Conservation (phyloP, 1,140 invertebrate genomes). For the Plectus sambesii region DNA sequence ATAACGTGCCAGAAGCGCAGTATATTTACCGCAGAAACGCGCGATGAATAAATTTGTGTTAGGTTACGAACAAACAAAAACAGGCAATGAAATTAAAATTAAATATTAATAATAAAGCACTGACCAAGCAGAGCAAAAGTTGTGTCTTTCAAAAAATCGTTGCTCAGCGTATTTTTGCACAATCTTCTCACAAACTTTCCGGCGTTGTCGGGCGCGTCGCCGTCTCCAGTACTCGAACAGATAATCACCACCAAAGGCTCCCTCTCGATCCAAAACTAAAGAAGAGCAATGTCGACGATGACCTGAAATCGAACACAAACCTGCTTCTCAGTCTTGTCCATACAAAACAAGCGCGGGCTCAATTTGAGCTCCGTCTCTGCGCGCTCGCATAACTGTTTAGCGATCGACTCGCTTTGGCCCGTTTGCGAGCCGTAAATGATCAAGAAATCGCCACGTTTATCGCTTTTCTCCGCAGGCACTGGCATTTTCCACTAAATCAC, state of each 20-base stretch:
- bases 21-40: too few species aligned
- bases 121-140: constrained; percentile 20
- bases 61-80: too few species aligned
- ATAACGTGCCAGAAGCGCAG: too few species aligned
- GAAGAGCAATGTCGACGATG: constrained; percentile 1
- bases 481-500: too few species aligned
- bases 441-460: constrained; percentile 12
- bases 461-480: too few species aligned
- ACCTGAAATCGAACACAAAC: constrained; percentile 8
- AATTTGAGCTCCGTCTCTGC: constrained; percentile 14
- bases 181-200: constrained; percentile 21
- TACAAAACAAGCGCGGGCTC: constrained; percentile 6
- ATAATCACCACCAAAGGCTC: constrained; percentile 23
- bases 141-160: constrained; percentile 13
- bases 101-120: too few species aligned
- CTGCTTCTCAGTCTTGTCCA: constrained; percentile 27
- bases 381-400: constrained; percentile 20
- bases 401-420: constrained; percentile 26
- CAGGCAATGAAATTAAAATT: too few species aligned
- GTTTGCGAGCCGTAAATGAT: constrained; percentile 30
- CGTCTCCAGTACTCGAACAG: constrained; percentile 27
- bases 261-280: constrained; percentile 23
- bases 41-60: too few species aligned
- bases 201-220: constrained; percentile 26
- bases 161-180: constrained; percentile 7